Evolutionary conservation across 2,888 invertebrate genomes (phyloP), one percentile per base, ranked within the genome.

Genomic region (Dorcus parallelipipedus): DNA sequence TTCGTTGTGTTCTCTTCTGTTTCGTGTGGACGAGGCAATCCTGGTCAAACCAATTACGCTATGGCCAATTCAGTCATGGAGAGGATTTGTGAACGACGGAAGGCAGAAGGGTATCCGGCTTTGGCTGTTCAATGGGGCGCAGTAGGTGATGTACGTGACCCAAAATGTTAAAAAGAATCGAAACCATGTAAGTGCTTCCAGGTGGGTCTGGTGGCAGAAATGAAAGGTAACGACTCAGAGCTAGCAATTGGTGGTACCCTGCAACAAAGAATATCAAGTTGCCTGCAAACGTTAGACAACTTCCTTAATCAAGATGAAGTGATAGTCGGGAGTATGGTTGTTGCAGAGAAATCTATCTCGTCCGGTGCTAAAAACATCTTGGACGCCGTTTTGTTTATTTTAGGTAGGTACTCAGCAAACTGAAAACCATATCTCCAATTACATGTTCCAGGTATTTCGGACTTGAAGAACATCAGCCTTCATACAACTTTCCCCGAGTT

Each of bases 1-100:
- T 95, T 95, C 75, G 93, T 95, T 0, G 87, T 91, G n/a, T 95
- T 95, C 80, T 95, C 95, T 0, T 94, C 93, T 17, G 91, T 94
- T 8, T 89, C 91, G 0, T 93, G 93, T 73, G 95, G 95, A 14
- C 84, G 93, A 10, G 95, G 95, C 66, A 95, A 95, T 77, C 88
- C 89, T 3, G 94, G 94, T 1, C 95, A 95, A 79, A 87, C 91
- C 20, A 93, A 92, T 79, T 95, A 95, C 74, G 95, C 93, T 39
- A 88, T 89, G 81, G 88, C 93, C 48, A 95, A 94, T 80, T 92
- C 93, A 0, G 84, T 89, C 3, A 91, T 93, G 91, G 93, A 94
- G 76, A 84, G 91, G 64, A 86, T 94, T 66, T 89, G 90, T 71
- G 93, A 91, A 76, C 79, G 80, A 70, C 84, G 67, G 6, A 38